phyloP scores from a whole-genome alignment of 1,140 invertebrate species.

The Drosophila saltans region DNA sequence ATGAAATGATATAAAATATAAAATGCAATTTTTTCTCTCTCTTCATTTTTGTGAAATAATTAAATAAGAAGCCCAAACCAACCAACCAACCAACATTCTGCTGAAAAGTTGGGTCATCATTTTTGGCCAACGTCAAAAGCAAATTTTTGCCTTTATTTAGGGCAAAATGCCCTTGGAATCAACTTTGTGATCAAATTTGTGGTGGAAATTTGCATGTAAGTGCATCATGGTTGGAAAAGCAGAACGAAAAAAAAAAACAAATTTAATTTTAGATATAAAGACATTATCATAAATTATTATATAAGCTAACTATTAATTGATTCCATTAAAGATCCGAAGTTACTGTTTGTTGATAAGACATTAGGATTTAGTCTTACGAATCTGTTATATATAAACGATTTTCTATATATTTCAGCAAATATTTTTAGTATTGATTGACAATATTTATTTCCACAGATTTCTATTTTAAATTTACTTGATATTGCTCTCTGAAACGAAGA shows the following conservation, averaged over 20 bases:
- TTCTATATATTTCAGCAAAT: too few relatives aligned
- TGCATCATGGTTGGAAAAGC: constrained; percentile 7
- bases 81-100: constrained; percentile 32
- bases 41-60: constrained; percentile 50
- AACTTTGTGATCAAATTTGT: background rate
- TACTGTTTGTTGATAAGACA: too few relatives aligned
- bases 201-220: constrained; percentile 31
- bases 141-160: constrained; percentile 36
- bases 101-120: constrained; percentile 13
- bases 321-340: too few relatives aligned
- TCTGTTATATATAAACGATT: too few relatives aligned
- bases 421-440: too few relatives aligned
- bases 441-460: too few relatives aligned
- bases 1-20: constrained; percentile 53
- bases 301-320: too few relatives aligned
- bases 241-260: background rate
- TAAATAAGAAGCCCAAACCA: constrained; percentile 60
- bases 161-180: background rate
- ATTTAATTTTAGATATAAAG: too few relatives aligned
- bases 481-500: background rate
- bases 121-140: constrained; percentile 23
- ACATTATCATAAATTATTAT: too few relatives aligned
- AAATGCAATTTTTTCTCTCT: constrained; percentile 61
- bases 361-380: too few relatives aligned
- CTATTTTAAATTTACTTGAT: too few relatives aligned